phyloP scores from a whole-genome alignment of 2,888 invertebrate species.

The Nomada hirtipes region DNA sequence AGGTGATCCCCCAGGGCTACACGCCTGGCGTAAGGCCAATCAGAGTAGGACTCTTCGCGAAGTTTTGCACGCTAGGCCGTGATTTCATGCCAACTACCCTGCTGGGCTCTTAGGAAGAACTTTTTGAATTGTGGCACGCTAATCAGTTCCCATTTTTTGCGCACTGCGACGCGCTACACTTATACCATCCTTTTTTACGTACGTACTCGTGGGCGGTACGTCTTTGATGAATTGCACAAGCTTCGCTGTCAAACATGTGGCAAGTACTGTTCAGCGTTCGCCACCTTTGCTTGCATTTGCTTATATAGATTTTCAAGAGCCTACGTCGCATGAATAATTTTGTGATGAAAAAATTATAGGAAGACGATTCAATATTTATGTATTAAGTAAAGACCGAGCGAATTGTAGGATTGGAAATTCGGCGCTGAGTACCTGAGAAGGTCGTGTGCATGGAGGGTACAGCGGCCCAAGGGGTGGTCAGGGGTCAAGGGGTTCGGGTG shows the following conservation, averaged over 20 bases:
- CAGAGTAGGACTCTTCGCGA: constrained; percentile 58
- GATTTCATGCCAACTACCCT: constrained; percentile 71
- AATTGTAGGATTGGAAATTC: no score
- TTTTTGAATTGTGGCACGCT: constrained; percentile 70
- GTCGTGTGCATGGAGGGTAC: no score
- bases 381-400: no score
- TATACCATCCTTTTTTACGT: neutral
- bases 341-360: no score
- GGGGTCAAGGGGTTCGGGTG: no score
- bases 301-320: no score
- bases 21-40: constrained; percentile 70
- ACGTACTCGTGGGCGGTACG: neutral
- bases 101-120: constrained; percentile 65
- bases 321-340: no score
- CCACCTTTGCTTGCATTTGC: no score
- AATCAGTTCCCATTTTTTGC: constrained; percentile 64
- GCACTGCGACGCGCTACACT: constrained; percentile 38
- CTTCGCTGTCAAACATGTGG: neutral
- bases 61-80: constrained; percentile 62
- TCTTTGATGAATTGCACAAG: neutral
- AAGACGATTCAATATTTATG: no score
- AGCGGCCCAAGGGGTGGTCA: no score
- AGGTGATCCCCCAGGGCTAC: constrained; percentile 51
- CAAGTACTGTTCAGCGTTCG: no score
- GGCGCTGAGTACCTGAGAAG: no score